Evolutionary conservation across 2,113 vertebrate genomes (phyloP).

Genomic region (Ictalurus punctatus): DNA sequence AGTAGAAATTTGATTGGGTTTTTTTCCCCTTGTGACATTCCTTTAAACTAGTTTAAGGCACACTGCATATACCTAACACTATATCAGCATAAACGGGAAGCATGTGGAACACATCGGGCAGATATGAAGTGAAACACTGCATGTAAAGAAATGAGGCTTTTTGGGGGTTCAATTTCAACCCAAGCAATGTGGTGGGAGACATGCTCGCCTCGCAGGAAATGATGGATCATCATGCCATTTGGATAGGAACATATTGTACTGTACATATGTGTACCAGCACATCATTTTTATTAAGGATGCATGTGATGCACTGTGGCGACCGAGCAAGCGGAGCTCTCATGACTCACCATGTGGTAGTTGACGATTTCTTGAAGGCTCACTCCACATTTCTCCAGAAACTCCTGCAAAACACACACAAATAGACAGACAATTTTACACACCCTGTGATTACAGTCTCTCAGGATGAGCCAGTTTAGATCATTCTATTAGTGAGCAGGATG

Average conservation of each 20-base stretch:
- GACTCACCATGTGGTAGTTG: constrained; percentile 92
- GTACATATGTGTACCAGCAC: constrained; percentile 28
- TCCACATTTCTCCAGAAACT: constrained; percentile 90
- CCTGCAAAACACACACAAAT: constrained; percentile 65
- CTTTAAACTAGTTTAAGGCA: background rate
- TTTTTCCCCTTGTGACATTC: background rate
- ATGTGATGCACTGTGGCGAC: background rate
- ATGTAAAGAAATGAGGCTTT: constrained; percentile 56
- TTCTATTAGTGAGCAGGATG: background rate
- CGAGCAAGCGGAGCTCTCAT: background rate
- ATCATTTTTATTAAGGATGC: constrained; percentile 33
- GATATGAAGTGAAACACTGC: constrained; percentile 43
- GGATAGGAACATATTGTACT: background rate
- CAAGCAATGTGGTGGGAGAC: constrained; percentile 4
- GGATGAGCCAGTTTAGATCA: background rate
- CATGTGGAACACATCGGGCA: constrained; percentile 68
- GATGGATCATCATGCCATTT: background rate
- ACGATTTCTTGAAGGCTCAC: constrained; percentile 96
- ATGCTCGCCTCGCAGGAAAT: background rate
- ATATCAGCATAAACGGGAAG: constrained; percentile 23
- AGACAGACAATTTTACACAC: background rate
- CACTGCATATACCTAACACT: background rate
- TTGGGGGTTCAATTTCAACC: constrained; percentile 54
- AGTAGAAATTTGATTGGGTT: background rate
- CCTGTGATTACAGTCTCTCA: background rate